Evolutionary conservation across 2,888 invertebrate species (phyloP), one percentile per base, ranked within the genome.

Genomic region (Pammene aurita): DNA sequence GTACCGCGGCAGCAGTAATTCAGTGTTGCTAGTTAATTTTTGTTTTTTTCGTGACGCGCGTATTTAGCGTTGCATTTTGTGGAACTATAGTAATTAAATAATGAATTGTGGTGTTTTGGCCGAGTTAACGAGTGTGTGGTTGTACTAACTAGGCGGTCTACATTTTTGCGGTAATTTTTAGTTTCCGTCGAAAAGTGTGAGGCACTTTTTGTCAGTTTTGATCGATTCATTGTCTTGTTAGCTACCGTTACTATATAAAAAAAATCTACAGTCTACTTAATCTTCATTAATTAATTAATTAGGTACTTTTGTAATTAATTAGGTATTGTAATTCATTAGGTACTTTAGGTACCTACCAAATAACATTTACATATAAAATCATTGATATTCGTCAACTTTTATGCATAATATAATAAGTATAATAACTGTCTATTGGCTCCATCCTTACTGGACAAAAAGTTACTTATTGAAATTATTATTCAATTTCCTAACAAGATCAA

Each of bases 11-110:
- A 68, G 64, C 57, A 44, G 54, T 67, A 50, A 56, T 69, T 65
- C 65, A 69, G 50, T 69, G 65, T 60, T 69, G 69, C 64, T 60
- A 68, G 63, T 64, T 54, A 54, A 55, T 34, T 67, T 62, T 67
- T 54, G 14, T 38, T 63, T 68, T 66, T 50, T 64, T 48, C 52
- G 57, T 57, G 62, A 63, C 62, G 67, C 16, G 48, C 16, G 42
- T 60, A 66, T 34, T 68, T 68, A 63, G 63, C 67, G 67, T 52
- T 52, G 50, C 9, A 57, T 44, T 68, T 68, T 63, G 44, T 46
- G 38, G 52, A 60, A 64, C 50, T 52, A 63, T 63, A 54, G 63
- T 64, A 52, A 63, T 68, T 68, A 68, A 68, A 57, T 57, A 54
- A 42, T 64, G 63, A 68, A 58, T 63, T 68, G 57, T 57, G 18